A percentile compares a stretch with the other conserved stretches of the same genome.
Evolutionary conservation across 1,140 invertebrate genomes (phyloP).

Genomic region (Tetragnatha versicolor): DNA sequence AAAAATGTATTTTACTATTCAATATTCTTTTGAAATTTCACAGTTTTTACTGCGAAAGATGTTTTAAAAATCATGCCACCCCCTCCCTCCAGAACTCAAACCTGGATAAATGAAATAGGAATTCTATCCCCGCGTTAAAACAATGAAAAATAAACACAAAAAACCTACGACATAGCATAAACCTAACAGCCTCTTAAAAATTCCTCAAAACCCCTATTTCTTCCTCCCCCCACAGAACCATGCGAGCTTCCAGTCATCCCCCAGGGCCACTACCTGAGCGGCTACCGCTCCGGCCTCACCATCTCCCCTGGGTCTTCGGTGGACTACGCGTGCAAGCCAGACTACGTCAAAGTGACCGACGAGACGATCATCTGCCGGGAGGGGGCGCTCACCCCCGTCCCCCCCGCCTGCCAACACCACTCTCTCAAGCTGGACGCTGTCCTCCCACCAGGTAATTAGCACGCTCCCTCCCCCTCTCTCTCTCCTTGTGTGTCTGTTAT

Average conservation of each 20-base stretch:
- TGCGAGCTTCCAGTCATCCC: constrained; percentile 76
- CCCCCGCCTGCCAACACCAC: constrained; percentile 67
- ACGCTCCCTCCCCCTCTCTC: too few species aligned
- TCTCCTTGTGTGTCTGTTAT: too few species aligned
- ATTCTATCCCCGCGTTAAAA: neutral
- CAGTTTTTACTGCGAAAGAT: too few species aligned
- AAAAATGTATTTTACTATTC: too few species aligned
- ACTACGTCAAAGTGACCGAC: constrained; percentile 67
- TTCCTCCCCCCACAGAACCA: constrained; percentile 68
- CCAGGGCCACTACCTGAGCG: constrained; percentile 76
- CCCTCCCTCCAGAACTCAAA: too few species aligned
- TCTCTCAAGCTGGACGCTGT: constrained; percentile 16
- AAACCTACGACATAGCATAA: neutral
- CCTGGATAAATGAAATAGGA: neutral
- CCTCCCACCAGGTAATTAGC: constrained; percentile 33
- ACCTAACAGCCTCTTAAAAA: neutral
- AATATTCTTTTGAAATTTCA: too few species aligned
- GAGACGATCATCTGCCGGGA: constrained; percentile 73
- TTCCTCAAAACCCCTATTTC: constrained; percentile 34
- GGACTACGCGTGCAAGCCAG: constrained; percentile 67
- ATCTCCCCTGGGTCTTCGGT: constrained; percentile 76
- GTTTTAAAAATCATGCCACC: too few species aligned
- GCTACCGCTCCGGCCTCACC: constrained; percentile 78
- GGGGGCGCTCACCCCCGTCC: constrained; percentile 71
- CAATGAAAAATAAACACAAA: neutral